Evolutionary conservation across 2,797 vertebrate genomes (phyloP), one percentile per base, ranked within the genome.

Genomic region (Rhinophrynus dorsalis): DNA sequence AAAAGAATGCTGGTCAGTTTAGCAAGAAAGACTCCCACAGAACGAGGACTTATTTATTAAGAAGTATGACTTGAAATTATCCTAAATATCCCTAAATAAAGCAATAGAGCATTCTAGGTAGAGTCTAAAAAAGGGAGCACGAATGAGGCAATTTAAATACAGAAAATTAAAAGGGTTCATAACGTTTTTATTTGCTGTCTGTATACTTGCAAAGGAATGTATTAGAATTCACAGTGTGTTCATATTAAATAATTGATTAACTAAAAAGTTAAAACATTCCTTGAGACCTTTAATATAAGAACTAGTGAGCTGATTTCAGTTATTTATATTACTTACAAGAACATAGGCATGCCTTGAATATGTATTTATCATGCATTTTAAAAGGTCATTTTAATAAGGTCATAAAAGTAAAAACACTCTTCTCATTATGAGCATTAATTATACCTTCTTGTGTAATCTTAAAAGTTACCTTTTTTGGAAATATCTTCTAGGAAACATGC

Each of bases 401-500:
- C n/a, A n/a, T n/a, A n/a, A n/a, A n/a, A n/a, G n/a, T n/a, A n/a
- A n/a, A n/a, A 42, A 42, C 44, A 21, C 6, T 21, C 20, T 5
- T 11, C 7, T 52, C n/a, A 52, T 29, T 13, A 52, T 15, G n/a
- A 30, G 15, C 27, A 52, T 13, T n/a, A 30, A 26, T 13, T 50
- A 30, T 12, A 29, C 27, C 0, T 17, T 18, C n/a, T n/a, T 30
- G 50, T 32, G n/a, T 26, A 52, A 52, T 29, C 13, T 6, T 30
- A 15, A 30, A 29, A 52, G n/a, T 52, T 15, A n/a, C 50, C 10
- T 17, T n/a, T 29, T 23, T n/a, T n/a, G n/a, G n/a, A n/a, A 55
- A 20, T 33, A 17, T 47, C 60, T 56, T 32, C 23, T 57, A 65
- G 59, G 62, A 78, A 51, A 63, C 18, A 38, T 71, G 50, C 20